Percentiles rank a stretch among this genome's conserved stretches.
Conservation (phyloP, 2,888 invertebrate species). For the Scaptomyza caliginosa region DNA sequence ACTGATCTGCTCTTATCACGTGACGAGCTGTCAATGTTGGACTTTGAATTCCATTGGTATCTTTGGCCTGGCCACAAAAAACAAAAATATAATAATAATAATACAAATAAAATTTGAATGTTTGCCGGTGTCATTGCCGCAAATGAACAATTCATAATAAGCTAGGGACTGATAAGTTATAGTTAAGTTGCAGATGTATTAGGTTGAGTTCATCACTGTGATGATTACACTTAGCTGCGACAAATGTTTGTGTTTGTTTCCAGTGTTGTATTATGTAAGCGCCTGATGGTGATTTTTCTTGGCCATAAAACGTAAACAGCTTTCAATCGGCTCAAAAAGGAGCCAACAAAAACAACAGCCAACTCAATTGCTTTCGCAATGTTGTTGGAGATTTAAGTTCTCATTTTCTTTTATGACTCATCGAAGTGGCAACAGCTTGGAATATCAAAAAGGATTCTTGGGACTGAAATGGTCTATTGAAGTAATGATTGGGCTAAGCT, state of each 20-base stretch:
- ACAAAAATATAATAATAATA: no score
- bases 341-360: constrained; percentile 6
- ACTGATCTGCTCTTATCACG: no score
- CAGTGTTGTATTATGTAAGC: constrained; percentile 29
- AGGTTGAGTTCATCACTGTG: background rate
- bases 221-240: constrained; percentile 13
- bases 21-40: no score
- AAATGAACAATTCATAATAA: no score
- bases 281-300: constrained; percentile 43
- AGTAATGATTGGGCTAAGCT: constrained; percentile 48
- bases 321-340: constrained; percentile 52
- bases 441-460: constrained; percentile 36
- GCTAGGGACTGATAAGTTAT: no score
- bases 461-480: constrained; percentile 44
- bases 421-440: constrained; percentile 54
- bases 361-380: constrained; percentile 14
- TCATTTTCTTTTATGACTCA: constrained; percentile 31
- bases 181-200: background rate
- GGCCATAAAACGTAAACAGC: constrained; percentile 59
- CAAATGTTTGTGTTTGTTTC: constrained; percentile 2
- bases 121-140: no score
- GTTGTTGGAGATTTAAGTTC: constrained; percentile 29
- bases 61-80: no score
- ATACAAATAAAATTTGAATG: no score
- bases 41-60: no score